Evolutionary conservation across 2,797 vertebrate species (phyloP), one percentile per base, ranked within the genome.

Genomic region (Rhinatrema bivittatum): DNA sequence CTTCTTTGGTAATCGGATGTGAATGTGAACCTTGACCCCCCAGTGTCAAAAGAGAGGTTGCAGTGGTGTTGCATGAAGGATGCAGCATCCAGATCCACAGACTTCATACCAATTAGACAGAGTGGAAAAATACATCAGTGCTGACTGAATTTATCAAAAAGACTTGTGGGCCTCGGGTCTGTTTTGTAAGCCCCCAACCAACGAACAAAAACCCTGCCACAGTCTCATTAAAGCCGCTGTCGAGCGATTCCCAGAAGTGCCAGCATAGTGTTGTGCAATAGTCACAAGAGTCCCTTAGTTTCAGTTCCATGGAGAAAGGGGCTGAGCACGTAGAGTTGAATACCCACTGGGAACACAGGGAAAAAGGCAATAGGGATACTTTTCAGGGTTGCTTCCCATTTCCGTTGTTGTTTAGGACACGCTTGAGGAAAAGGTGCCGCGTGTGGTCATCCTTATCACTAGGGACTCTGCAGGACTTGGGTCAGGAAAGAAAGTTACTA

Each of bases 51-150:
- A 83, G 79, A 83, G 86, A 73, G 50, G 74, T 80, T 40, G 49
- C 73, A 57, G 56, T 62, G 72, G 76, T n/a, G 81, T 80, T 56
- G 84, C 76, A 86, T 86, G 79, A 85, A 87, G 79, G 81, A 81
- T 81, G 51, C 16, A 55, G 32, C 70, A 56, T 68, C 82, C 77
- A 58, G 74, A 76, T 79, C 73, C 50, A 29, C 76, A 80, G 84
- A 89, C 90, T 91, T 87, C 85, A 79, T 81, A 87, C 86, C 87
- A 90, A 90, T 92, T 91, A 92, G 88, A 88, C 79, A 53, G 78
- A 77, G 75, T 41, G 27, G 82, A 81, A 81, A 79, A 85, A 74
- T 66, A 63, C 82, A 87, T 92, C 89, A 91, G 72, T 41, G 60
- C 70, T 52, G 49, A 81, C 72, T 85, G 60, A 59, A 42, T 72